Percentiles rank a stretch among this genome's conserved stretches.
Evolutionary conservation across 2,888 invertebrate species (phyloP).

Genomic region (Heliconius ethilla): DNA sequence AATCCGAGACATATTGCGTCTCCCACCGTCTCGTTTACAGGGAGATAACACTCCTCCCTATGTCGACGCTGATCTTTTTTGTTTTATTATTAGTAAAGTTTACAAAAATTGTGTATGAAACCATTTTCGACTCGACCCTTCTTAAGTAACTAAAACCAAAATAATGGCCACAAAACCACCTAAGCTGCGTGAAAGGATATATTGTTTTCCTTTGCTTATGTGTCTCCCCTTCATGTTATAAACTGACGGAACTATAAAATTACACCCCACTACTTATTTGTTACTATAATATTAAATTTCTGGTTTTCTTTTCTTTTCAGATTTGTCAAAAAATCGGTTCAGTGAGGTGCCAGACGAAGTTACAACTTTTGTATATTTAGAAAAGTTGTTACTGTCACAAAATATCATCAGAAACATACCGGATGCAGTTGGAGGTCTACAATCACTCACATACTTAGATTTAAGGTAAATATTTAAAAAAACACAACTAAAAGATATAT

Average conservation of each 20-base stretch:
- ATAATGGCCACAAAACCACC: constrained; percentile 53
- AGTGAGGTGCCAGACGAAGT: constrained; percentile 95
- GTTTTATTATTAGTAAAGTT: not conserved
- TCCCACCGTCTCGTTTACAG: not conserved
- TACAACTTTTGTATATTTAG: constrained; percentile 92
- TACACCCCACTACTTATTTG: constrained; percentile 14
- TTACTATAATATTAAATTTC: constrained; percentile 1
- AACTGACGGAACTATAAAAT: constrained; percentile 28
- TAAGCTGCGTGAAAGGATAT: constrained; percentile 46
- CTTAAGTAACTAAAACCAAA: constrained; percentile 24
- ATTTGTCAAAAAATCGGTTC: constrained; percentile 84
- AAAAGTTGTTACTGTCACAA: constrained; percentile 93
- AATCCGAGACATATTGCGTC: too few species aligned
- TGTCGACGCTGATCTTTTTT: not conserved
- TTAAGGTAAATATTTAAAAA: constrained; percentile 84
- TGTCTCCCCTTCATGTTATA: constrained; percentile 25
- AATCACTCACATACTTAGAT: constrained; percentile 94
- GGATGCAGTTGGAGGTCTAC: constrained; percentile 90
- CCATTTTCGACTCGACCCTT: not conserved
- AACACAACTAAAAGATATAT: not conserved
- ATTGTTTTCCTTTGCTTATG: constrained; percentile 46
- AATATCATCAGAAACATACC: constrained; percentile 95
- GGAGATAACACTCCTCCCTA: too few species aligned
- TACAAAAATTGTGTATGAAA: not conserved
- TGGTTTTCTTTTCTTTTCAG: constrained; percentile 63